A percentile compares a stretch with the other conserved stretches of the same genome.
Evolutionary conservation across 2,888 invertebrate species (phyloP).

Genomic region (Pammene fasciana): DNA sequence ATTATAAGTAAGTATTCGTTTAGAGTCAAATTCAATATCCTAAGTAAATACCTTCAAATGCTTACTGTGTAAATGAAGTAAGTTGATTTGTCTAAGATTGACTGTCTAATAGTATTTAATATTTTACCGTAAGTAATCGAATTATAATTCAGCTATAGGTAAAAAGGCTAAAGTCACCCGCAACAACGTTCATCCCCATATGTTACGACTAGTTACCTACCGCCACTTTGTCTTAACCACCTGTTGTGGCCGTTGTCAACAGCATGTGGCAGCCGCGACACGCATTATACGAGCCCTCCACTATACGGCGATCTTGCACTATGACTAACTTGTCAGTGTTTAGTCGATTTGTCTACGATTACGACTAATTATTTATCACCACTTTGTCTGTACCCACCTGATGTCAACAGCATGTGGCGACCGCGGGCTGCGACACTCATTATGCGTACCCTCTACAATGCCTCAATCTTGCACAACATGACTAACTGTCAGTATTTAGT

Average conservation of each 20-base stretch:
- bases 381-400: constrained; percentile 18
- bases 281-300: constrained; percentile 4
- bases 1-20: too few species aligned
- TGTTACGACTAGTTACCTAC: not conserved
- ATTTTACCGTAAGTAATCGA: not conserved
- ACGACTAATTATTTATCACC: not conserved
- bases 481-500: not conserved
- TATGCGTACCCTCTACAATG: constrained; percentile 10
- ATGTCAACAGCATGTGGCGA: constrained; percentile 13
- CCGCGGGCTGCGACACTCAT: constrained; percentile 2
- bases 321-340: not conserved
- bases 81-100: too few species aligned
- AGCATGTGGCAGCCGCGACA: constrained; percentile 12
- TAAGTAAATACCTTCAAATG: too few species aligned
- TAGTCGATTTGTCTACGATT: not conserved
- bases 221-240: constrained; percentile 10
- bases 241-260: constrained; percentile 14
- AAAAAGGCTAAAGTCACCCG: not conserved
- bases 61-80: too few species aligned
- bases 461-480: not conserved
- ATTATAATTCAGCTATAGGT: not conserved
- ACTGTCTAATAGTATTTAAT: too few species aligned
- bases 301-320: not conserved
- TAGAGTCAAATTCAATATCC: too few species aligned
- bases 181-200: constrained; percentile 4